A percentile compares a stretch with the other conserved stretches of the same genome.
Conservation (phyloP, 2,113 vertebrate genomes). For the Tringa solitaria region DNA sequence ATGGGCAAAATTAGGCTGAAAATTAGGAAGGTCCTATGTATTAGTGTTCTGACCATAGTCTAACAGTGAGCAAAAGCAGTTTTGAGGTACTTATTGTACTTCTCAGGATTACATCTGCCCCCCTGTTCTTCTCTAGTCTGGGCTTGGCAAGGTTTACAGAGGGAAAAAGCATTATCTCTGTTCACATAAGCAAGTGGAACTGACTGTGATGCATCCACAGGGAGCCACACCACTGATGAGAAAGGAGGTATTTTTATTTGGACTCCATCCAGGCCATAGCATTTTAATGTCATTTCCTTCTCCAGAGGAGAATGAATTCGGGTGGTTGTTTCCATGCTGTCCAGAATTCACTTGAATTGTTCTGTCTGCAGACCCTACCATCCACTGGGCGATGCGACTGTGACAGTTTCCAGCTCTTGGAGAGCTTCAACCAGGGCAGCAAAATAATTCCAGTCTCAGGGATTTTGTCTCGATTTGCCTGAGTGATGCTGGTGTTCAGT, state of each 20-base stretch:
- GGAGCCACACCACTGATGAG: neutral
- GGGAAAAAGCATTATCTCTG: neutral
- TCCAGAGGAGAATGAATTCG: neutral
- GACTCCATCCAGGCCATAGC: neutral
- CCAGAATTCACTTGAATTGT: neutral
- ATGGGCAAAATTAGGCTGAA: neutral
- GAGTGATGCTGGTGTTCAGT: neutral
- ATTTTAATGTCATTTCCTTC: neutral
- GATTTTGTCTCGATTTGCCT: neutral
- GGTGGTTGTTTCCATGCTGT: neutral
- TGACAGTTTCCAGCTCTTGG: neutral
- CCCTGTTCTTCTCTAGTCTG: neutral
- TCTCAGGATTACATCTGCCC: neutral
- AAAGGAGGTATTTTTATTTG: neutral
- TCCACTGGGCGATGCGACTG: rapidly evolving
- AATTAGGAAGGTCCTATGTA: neutral
- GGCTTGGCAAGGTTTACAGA: neutral
- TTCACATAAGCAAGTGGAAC: neutral
- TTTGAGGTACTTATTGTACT: neutral
- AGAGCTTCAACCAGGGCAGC: neutral
- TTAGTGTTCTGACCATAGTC: neutral
- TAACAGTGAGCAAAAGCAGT: neutral
- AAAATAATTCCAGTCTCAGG: neutral
- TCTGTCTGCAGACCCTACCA: neutral
- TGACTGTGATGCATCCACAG: neutral